phyloP scores from a whole-genome alignment of 2,888 invertebrate species.

The Aphodius granarius region DNA sequence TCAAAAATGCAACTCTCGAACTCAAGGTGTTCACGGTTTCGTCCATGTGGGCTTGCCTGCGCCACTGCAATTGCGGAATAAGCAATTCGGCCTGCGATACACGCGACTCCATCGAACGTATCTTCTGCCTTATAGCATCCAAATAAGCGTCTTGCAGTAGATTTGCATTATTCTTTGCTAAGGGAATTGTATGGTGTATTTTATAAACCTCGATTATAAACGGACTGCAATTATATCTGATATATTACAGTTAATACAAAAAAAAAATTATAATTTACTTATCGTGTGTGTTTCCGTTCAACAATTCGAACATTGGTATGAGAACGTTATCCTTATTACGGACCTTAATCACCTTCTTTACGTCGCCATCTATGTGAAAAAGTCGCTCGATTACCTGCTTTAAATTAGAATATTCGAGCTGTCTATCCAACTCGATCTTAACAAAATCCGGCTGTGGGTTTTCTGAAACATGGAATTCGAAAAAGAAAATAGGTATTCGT shows the following conservation, averaged over 20 bases:
- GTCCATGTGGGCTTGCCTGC: conserved; percentile 54
- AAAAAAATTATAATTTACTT: conserved; percentile 38
- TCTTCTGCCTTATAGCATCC: conserved; percentile 55
- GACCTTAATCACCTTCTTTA: conserved; percentile 54
- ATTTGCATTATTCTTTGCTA: conserved; percentile 35
- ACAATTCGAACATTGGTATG: conserved; percentile 52
- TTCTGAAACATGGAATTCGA: conserved; percentile 40
- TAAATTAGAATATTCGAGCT: conserved; percentile 42
- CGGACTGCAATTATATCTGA: conserved; percentile 42
- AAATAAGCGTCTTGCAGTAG: conserved; percentile 54
- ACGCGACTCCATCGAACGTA: conserved; percentile 53
- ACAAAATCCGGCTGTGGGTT: conserved; percentile 41
- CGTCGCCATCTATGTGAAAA: conserved; percentile 46
- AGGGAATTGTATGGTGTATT: conserved; percentile 48
- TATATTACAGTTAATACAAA: too few species aligned
- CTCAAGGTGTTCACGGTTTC: conserved; percentile 52
- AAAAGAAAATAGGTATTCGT: neutral
- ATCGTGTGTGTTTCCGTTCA: conserved; percentile 46
- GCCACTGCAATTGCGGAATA: conserved; percentile 52
- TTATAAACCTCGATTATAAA: conserved; percentile 54
- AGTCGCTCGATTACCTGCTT: conserved; percentile 44
- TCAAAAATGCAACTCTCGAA: conserved; percentile 54
- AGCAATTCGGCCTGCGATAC: conserved; percentile 51
- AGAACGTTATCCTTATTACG: conserved; percentile 52
- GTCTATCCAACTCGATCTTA: conserved; percentile 42